Evolutionary conservation across 1,140 invertebrate genomes (phyloP).

Genomic region (Drosophila leontia): DNA sequence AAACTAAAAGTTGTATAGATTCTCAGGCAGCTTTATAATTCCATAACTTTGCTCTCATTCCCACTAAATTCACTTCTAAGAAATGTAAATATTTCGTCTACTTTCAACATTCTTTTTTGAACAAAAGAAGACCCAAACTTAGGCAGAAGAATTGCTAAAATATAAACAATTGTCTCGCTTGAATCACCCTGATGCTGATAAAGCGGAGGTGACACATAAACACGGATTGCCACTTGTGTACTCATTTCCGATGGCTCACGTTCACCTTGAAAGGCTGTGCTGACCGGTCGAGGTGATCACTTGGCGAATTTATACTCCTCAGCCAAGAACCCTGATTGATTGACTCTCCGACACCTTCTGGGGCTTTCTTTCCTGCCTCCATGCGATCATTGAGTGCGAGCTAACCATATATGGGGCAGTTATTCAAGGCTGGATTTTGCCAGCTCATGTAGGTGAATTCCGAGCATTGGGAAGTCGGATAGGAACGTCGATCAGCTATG

Average conservation of each 20-base stretch:
- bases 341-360: conserved; percentile 32
- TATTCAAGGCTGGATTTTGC: conserved; percentile 30
- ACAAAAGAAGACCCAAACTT: background rate
- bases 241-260: conserved; percentile 68
- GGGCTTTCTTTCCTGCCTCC: conserved; percentile 34
- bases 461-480: conserved; percentile 26
- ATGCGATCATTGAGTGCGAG: conserved; percentile 30
- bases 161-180: conserved; percentile 8
- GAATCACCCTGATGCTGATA: conserved; percentile 48
- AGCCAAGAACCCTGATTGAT: conserved; percentile 60
- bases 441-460: conserved; percentile 43
- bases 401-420: conserved; percentile 40
- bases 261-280: conserved; percentile 60
- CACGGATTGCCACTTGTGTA: conserved; percentile 56
- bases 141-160: background rate
- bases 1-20: background rate
- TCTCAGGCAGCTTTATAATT: background rate
- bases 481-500: conserved; percentile 14
- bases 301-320: conserved; percentile 29
- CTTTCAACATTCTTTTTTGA: background rate
- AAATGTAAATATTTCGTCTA: conserved; percentile 3
- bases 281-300: conserved; percentile 55
- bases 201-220: conserved; percentile 63
- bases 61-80: background rate
- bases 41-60: background rate